Conservation (phyloP, 2,888 invertebrate genomes). For the Eueremaeus valkanovi region DNA sequence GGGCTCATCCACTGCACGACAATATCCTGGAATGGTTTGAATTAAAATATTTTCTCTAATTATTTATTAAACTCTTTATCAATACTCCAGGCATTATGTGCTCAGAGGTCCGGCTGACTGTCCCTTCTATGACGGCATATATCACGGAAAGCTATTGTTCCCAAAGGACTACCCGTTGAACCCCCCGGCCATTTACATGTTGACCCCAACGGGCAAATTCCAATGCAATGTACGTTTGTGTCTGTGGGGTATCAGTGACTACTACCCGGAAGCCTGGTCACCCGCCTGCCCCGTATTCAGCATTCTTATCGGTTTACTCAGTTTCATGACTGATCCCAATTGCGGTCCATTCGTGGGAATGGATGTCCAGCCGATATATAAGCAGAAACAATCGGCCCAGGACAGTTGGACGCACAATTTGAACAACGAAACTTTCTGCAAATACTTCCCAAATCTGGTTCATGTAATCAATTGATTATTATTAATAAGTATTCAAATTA, state of each 20-base stretch:
- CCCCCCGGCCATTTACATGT: not conserved
- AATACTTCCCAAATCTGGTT: not conserved
- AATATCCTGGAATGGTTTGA: slow-evolving; percentile 7
- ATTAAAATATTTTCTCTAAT: not conserved
- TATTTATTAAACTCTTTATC: not conserved
- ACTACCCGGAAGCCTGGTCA: not conserved
- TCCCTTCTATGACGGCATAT: not conserved
- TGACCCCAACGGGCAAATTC: not conserved
- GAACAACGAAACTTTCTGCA: not conserved
- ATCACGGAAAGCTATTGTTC: not conserved
- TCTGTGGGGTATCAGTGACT: not conserved
- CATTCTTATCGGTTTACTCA: not conserved
- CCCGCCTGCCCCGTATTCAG: not conserved
- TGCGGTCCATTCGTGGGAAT: not conserved
- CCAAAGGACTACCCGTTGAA: not conserved
- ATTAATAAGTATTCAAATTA: not conserved
- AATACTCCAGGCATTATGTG: not conserved
- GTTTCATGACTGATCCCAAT: not conserved
- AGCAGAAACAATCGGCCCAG: not conserved
- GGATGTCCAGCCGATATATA: not conserved
- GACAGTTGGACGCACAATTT: not conserved
- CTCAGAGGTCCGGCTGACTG: not conserved
- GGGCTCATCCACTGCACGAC: not conserved
- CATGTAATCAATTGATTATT: not conserved
- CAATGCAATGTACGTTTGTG: not conserved